Percentiles rank a stretch among this genome's conserved stretches.
Evolutionary conservation across 1,140 invertebrate genomes (phyloP).

Genomic region (Bombus sibiricus): DNA sequence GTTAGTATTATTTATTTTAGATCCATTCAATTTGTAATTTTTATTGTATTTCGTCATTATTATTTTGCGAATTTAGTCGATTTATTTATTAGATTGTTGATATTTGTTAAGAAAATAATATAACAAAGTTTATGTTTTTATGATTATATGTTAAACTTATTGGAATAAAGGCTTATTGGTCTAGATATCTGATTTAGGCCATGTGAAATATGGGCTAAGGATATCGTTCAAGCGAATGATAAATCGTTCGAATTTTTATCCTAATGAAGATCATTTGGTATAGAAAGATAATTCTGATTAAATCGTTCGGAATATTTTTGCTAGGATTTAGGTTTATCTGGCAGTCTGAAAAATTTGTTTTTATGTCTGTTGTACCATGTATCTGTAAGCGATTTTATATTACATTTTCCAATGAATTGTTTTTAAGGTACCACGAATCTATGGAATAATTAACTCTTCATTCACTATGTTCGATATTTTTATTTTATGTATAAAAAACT

Average conservation of each 20-base stretch:
- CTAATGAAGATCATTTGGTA: background rate
- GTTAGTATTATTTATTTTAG: no score
- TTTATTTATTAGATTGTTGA: no score
- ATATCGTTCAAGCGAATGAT: background rate
- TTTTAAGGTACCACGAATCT: no score
- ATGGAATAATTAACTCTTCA: no score
- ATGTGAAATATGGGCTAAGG: background rate
- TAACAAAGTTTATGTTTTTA: no score
- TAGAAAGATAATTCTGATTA: background rate
- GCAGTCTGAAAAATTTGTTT: background rate
- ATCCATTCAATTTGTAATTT: no score
- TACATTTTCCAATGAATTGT: no score
- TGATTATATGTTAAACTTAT: background rate
- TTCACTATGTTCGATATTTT: background rate
- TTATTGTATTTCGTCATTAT: no score
- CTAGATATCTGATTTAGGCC: slow-evolving; percentile 2
- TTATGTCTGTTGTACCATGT: background rate
- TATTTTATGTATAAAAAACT: background rate
- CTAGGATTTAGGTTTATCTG: background rate
- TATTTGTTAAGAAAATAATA: no score
- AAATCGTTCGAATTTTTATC: slow-evolving; percentile 6
- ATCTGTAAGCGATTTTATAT: background rate
- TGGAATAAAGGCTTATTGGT: background rate
- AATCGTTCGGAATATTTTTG: background rate
- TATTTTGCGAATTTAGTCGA: no score